These are phyloP conservation scores for Mesopsocus fuscifrons DNA, from an alignment of 2,888 invertebrate species.

Conservation along the genomic window DNA sequence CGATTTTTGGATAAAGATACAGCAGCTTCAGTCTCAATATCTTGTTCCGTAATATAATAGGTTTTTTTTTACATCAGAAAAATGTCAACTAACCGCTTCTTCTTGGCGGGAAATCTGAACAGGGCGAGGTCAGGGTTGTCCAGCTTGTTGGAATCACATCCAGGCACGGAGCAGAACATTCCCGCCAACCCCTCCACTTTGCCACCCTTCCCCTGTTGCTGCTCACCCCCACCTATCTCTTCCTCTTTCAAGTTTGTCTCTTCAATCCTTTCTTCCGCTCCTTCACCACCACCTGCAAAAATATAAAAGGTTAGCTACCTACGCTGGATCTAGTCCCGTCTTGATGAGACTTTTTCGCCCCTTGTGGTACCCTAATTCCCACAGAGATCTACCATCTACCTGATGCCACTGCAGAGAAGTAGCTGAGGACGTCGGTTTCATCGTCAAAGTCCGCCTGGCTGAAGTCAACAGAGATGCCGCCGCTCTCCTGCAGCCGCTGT, in stretches of 20 bases:
- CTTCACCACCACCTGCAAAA: neutral
- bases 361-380: no score
- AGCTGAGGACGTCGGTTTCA: neutral
- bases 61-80: no score
- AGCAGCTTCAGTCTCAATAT: no score
- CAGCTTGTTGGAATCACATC: neutral
- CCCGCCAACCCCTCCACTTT: no score
- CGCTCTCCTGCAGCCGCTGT: neutral
- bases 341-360: no score
- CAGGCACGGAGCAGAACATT: neutral
- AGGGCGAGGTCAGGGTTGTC: constrained; percentile 2
- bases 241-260: neutral
- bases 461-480: neutral
- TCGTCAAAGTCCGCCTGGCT: neutral
- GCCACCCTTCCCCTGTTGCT: neutral
- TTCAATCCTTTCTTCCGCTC: neutral
- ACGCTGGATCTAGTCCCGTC: no score
- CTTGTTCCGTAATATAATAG: no score
- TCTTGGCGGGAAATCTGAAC: constrained; percentile 4
- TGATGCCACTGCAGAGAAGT: neutral
- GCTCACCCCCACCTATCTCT: neutral
- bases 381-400: no score
- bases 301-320: no score
- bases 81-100: constrained; percentile 1
- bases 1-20: no score